Evolutionary conservation across 1,140 invertebrate genomes (phyloP).

Genomic region (Scaptomyza montana): DNA sequence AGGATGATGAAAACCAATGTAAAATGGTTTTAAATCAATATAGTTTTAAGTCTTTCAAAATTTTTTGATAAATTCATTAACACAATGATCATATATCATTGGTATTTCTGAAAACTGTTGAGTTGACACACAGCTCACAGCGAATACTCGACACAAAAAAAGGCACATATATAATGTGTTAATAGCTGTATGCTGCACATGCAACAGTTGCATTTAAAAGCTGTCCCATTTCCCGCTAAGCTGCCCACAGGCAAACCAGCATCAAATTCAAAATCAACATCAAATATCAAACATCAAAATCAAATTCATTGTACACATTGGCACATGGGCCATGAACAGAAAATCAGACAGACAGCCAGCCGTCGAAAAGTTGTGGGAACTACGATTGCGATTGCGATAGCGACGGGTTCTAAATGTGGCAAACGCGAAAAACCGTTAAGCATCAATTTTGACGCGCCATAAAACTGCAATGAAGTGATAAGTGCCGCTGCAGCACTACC

Average conservation of each 20-base stretch:
- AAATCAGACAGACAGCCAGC: background rate
- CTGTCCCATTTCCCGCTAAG: background rate
- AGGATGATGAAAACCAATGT: too few species aligned
- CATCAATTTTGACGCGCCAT: constrained; percentile 82
- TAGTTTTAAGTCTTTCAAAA: too few species aligned
- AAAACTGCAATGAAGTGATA: constrained; percentile 83
- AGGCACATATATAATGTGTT: background rate
- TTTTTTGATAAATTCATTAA: too few species aligned
- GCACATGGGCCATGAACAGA: constrained; percentile 50
- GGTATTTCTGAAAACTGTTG: too few species aligned
- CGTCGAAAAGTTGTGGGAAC: constrained; percentile 7
- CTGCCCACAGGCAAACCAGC: constrained; percentile 48
- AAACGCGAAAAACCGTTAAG: constrained; percentile 79
- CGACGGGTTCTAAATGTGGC: constrained; percentile 72
- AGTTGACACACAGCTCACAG: background rate
- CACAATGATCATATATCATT: too few species aligned
- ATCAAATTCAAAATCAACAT: constrained; percentile 26
- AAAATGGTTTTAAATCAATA: too few species aligned
- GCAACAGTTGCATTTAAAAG: constrained; percentile 59
- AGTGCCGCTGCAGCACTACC: constrained; percentile 61
- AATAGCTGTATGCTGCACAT: constrained; percentile 43
- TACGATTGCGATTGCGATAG: constrained; percentile 1
- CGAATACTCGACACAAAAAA: background rate
- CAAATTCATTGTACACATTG: constrained; percentile 67
- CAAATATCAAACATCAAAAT: constrained; percentile 57